A percentile compares a stretch with the other conserved stretches of the same genome.
phyloP scores from a whole-genome alignment of 1,140 invertebrate genomes.

The Drosophila nasuta region DNA sequence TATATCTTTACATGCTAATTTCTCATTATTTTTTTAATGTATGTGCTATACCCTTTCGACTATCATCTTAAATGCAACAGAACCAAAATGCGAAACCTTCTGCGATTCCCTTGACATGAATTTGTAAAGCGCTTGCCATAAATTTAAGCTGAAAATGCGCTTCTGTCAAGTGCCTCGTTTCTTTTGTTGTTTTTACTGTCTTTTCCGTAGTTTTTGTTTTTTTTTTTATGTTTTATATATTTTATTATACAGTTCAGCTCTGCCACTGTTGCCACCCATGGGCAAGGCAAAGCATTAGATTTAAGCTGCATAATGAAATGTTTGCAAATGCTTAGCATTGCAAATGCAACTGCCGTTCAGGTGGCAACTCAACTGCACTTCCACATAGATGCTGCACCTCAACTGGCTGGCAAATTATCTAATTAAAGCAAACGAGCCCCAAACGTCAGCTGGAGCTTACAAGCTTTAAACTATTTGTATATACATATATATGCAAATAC shows the following conservation, averaged over 20 bases:
- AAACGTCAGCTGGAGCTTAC: constrained; percentile 62
- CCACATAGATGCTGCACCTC: background rate
- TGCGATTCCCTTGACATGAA: constrained; percentile 47
- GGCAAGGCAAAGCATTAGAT: constrained; percentile 45
- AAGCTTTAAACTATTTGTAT: constrained; percentile 54
- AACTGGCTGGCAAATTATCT: constrained; percentile 63
- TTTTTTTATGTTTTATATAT: constrained; percentile 15
- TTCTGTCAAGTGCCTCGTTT: constrained; percentile 43
- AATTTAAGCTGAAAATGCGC: constrained; percentile 46
- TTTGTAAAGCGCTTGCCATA: constrained; percentile 47
- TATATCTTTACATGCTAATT: background rate
- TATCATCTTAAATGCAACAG: background rate
- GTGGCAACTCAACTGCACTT: constrained; percentile 1
- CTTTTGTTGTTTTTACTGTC: background rate
- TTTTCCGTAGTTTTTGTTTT: constrained; percentile 9
- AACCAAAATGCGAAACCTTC: background rate
- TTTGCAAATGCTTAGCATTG: constrained; percentile 79
- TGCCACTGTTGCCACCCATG: constrained; percentile 12
- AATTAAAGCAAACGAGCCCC: constrained; percentile 64
- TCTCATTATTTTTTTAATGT: background rate
- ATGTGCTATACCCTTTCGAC: background rate
- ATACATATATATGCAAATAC: constrained; percentile 21
- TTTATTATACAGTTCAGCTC: constrained; percentile 26
- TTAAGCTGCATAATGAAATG: constrained; percentile 77
- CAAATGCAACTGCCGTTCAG: constrained; percentile 58